Percentiles rank a stretch among this genome's conserved stretches.
These are phyloP conservation scores for Paramuricea clavata DNA, from an alignment of 92 coral and sea anemone species.

Conservation along the genomic window DNA sequence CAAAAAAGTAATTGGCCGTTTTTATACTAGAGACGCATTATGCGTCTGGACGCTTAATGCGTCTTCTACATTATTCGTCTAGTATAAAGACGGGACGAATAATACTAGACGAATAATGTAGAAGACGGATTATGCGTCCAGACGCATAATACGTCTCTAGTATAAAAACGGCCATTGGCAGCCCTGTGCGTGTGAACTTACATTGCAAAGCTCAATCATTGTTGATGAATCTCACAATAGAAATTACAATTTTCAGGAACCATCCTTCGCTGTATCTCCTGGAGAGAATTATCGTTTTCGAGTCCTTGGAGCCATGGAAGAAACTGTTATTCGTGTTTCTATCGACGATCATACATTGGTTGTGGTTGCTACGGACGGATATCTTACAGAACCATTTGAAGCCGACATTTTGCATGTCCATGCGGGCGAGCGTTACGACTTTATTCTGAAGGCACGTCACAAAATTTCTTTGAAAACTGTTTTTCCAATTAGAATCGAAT, in stretches of 20 bases:
- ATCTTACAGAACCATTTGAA: slow-evolving; percentile 66
- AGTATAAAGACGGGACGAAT: no score
- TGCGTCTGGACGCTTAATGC: no score
- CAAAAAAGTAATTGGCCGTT: no score
- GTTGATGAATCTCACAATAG: neutral
- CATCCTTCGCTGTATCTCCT: slow-evolving; percentile 67
- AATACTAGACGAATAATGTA: no score
- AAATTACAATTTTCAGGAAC: slow-evolving; percentile 12
- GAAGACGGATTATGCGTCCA: no score
- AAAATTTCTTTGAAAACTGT: neutral
- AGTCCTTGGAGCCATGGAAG: slow-evolving; percentile 64
- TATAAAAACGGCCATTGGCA: no score
- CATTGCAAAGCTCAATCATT: no score
- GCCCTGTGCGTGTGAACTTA: no score
- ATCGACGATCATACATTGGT: slow-evolving; percentile 73
- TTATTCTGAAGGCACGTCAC: slow-evolving; percentile 66
- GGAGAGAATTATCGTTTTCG: slow-evolving; percentile 76
- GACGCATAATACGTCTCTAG: no score
- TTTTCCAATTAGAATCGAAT: slow-evolving; percentile 26
- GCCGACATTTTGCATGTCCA: slow-evolving; percentile 75
- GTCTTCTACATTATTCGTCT: no score
- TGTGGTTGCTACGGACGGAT: slow-evolving; percentile 77
- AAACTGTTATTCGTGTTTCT: slow-evolving; percentile 44
- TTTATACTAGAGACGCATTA: no score
- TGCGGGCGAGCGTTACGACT: slow-evolving; percentile 82